Evolutionary conservation across 2,113 vertebrate genomes (phyloP).

Genomic region (Dermatemys mawii): DNA sequence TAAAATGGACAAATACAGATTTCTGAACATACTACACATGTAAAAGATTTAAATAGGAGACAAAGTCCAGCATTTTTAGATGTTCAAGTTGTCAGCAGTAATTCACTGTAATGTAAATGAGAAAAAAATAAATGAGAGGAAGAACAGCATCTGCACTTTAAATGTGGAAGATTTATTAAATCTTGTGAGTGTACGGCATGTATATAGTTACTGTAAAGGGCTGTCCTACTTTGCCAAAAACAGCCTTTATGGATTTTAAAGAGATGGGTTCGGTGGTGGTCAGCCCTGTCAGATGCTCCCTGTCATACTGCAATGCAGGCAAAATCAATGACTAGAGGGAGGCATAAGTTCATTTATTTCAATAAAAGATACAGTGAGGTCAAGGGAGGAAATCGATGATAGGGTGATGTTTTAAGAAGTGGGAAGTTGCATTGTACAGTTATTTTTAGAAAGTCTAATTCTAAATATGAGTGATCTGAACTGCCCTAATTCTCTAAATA

Average conservation of each 20-base stretch:
- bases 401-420: background rate
- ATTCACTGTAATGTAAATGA: background rate
- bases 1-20: background rate
- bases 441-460: background rate
- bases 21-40: background rate
- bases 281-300: background rate
- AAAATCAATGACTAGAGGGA: background rate
- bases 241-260: background rate
- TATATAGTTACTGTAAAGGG: background rate
- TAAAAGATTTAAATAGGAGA: background rate
- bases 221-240: background rate
- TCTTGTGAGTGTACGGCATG: background rate
- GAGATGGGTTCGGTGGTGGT: background rate
- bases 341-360: background rate
- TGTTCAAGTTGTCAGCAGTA: background rate
- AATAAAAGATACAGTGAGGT: background rate
- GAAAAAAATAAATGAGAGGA: background rate
- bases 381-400: no score
- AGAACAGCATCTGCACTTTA: background rate
- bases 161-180: background rate
- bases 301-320: background rate
- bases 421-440: background rate
- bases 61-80: background rate
- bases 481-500: background rate
- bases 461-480: fast-evolving